Percentiles rank a stretch among this genome's conserved stretches.
Conservation (phyloP, 2,888 invertebrate species). For the Galeopsomyia nigrocyanea region DNA sequence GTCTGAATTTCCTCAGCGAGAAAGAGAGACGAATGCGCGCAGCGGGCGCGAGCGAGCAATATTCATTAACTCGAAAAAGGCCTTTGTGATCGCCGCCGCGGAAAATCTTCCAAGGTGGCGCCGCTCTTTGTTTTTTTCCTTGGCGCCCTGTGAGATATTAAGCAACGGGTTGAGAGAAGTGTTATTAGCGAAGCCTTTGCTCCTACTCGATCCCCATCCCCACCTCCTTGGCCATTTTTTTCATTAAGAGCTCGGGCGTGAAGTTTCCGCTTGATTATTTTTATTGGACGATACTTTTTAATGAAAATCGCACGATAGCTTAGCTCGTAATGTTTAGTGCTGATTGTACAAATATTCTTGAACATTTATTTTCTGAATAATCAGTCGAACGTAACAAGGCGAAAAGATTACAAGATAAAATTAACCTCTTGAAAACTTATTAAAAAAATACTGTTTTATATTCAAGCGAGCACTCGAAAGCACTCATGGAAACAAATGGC, state of each 20-base stretch:
- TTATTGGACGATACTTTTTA: slow-evolving; percentile 13
- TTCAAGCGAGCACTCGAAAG: neutral
- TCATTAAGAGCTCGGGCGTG: slow-evolving; percentile 33
- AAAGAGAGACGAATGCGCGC: neutral
- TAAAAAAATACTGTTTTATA: slow-evolving; percentile 11
- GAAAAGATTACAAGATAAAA: slow-evolving; percentile 9
- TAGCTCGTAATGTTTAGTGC: too few relatives aligned
- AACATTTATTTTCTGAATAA: neutral
- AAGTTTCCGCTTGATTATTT: slow-evolving; percentile 36
- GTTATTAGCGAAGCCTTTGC: slow-evolving; percentile 3
- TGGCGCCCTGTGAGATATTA: slow-evolving; percentile 38
- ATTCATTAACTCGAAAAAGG: slow-evolving; percentile 48
- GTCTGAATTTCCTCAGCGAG: neutral
- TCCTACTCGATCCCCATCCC: slow-evolving; percentile 12
- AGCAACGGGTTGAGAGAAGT: slow-evolving; percentile 36
- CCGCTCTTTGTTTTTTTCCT: slow-evolving; percentile 20
- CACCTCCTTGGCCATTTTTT: slow-evolving; percentile 23
- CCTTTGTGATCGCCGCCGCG: slow-evolving; percentile 48
- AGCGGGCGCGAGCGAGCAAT: slow-evolving; percentile 36
- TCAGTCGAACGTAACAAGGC: neutral
- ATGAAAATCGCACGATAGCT: too few relatives aligned
- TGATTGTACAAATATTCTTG: neutral
- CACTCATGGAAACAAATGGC: neutral
- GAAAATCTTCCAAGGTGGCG: slow-evolving; percentile 40
- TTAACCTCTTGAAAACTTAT: slow-evolving; percentile 14